Evolutionary conservation across 35 echinoderm and acorn worm genomes (phyloP), one percentile per base, ranked within the genome.

Genomic region (Lytechinus variegatus): DNA sequence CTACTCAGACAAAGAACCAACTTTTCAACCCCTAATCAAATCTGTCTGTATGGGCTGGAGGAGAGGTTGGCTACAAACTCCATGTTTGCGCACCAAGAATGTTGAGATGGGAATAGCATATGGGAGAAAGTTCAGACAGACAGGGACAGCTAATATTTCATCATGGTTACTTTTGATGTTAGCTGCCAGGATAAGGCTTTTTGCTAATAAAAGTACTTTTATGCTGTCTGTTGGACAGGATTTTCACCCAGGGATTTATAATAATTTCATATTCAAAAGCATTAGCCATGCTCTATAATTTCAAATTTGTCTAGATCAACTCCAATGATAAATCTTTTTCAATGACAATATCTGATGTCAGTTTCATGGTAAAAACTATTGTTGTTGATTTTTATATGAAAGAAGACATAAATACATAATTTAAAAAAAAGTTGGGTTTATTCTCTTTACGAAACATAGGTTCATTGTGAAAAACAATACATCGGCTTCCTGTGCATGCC

Each of bases 101-200:
- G 88, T 90, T 90, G 88, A 54, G 88, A 90, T 90, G 88, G 88
- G 88, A 54, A 90, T 52, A 90, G 29, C 88, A 90, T 90, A 10
- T 90, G 88, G 88, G 88, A 90, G 29, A 79, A 79, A 79, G 66
- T 24, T 79, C 66, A 24, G 66, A 79, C 4, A 16, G 66, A 79
- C 21, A 9, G 33, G 14, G 66, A 79, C 16, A 79, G 66, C 4
- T 79, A 79, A 79, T 79, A 79, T 79, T 79, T 79, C 66, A 79
- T 79, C 66, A 79, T 79, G 6, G 66, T 79, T 27, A 79, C 66
- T 79, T 79, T 6, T 79, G 66, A 79, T 79, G 66, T 79, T 24
- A 19, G 12, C n/a, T 79, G 66, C 66, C 66, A 79, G 19, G 19
- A 79, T 24, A 24, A 19, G 66, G 6, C 66, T 6, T 79, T 79